Base-by-base conservation (phyloP, 2,797 vertebrate genomes). In the Myotis myotis region DNA sequence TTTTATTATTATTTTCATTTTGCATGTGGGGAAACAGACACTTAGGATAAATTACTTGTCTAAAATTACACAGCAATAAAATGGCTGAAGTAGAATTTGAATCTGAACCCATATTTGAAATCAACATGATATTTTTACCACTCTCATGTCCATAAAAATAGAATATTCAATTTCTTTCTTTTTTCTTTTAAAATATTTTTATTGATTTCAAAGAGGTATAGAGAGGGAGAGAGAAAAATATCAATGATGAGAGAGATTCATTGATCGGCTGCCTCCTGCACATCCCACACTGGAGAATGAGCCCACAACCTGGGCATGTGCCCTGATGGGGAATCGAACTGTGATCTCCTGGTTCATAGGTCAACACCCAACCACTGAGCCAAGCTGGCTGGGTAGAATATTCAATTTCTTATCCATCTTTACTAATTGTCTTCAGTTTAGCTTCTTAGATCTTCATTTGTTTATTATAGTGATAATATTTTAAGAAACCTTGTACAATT, bases 1-100 rank as follows among this genome's bases (percentile, higher is more conserved):
- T 49, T 74, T 88, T 74, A 78, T 85, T 80, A 80, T 82, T 33
- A 60, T 62, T 93, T 57, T 13, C 13, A 78, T 57, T 85, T 95
- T 51, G 68, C 57, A 38, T 44, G 38, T 78, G 19, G 90, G 11
- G 22, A 90, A 71, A 19, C 12, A 44, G 66, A 88, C n/a, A 85
- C 15, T 47, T 66, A 25, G 16, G 23, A 9, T 84, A 72, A 60
- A 62, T 71, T 72, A 36, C 8, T 87, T 93, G 20, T 62, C 55
- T 78, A 28, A 85, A 10, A 13, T 72, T 28, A 86, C 16, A 55
- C 0, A 75, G 9, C 49, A 87, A 53, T 6, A 84, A 92, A 41
- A 68, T 55, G 30, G 23, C 38, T 82, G 22, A 71, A 90, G 25
- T 30, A 75, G 23, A 71, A 36, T 71, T 79, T 89, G 71, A 76